Evolutionary conservation across 2,888 invertebrate genomes (phyloP).

Genomic region (Pasiphila rectangulata): DNA sequence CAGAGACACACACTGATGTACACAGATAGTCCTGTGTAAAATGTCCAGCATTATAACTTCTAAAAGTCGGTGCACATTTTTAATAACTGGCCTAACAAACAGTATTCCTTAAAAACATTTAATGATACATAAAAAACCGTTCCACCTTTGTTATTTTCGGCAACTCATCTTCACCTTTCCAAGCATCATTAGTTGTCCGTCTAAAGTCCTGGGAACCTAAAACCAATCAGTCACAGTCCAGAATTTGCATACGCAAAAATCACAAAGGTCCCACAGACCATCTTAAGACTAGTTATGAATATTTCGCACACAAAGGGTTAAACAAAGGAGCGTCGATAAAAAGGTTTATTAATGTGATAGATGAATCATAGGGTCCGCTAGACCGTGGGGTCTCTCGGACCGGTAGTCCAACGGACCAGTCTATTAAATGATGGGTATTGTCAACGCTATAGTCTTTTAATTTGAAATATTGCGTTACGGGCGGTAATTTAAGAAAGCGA

Average conservation of each 20-base stretch:
- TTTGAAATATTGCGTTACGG: conserved; percentile 21
- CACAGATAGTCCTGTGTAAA: no score
- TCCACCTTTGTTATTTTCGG: conserved; percentile 13
- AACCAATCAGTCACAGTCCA: conserved; percentile 71
- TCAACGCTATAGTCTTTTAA: conserved; percentile 18
- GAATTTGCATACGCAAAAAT: conserved; percentile 73
- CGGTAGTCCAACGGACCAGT: conserved; percentile 38
- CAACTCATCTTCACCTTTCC: conserved; percentile 45
- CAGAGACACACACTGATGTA: no score
- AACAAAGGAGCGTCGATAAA: conserved; percentile 66
- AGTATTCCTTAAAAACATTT: no score
- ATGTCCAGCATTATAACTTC: no score
- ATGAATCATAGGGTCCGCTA: conserved; percentile 69
- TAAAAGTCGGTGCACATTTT: no score
- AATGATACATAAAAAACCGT: conserved; percentile 25
- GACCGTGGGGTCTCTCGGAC: conserved; percentile 52
- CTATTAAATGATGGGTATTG: conserved; percentile 32
- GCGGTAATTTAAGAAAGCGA: neutral
- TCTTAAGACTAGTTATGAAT: conserved; percentile 45
- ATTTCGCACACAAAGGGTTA: conserved; percentile 70
- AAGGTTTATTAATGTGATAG: conserved; percentile 71
- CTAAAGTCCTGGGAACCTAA: conserved; percentile 51
- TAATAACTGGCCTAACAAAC: no score
- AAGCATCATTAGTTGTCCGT: conserved; percentile 56
- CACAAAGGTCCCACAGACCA: conserved; percentile 67